Evolutionary conservation across 2,113 vertebrate genomes (phyloP).

Genomic region (Coregonus clupeaformis): DNA sequence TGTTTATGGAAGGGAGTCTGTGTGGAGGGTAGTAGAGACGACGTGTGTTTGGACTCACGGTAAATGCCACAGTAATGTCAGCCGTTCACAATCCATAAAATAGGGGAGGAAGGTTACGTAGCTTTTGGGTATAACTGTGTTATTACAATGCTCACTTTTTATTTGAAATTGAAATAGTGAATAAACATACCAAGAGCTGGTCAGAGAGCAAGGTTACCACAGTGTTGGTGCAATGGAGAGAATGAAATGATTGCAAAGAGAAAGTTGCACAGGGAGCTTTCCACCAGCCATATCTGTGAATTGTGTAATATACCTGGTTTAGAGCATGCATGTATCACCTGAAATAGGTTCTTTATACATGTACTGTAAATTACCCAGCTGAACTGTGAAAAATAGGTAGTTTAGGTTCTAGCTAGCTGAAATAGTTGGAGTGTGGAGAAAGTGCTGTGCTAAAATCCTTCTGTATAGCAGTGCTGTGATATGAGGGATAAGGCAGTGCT

Average conservation of each 20-base stretch:
- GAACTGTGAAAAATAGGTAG: not conserved
- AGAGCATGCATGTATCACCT: not conserved
- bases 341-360: not conserved
- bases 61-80: constrained; percentile 68
- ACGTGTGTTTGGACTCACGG: constrained; percentile 39
- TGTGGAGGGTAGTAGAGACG: constrained; percentile 16
- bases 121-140: not conserved
- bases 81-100: constrained; percentile 39
- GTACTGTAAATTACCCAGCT: not conserved
- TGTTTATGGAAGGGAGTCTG: constrained; percentile 42
- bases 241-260: not conserved
- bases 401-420: not conserved
- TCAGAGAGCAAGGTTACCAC: not conserved
- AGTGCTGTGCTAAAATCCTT: not conserved
- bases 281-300: not conserved
- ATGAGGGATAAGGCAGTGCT: not conserved
- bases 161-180: too few species aligned
- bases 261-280: not conserved
- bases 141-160: too few species aligned
- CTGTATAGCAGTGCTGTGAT: not conserved
- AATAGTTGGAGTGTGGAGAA: not conserved
- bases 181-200: not conserved
- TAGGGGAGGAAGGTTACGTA: constrained; percentile 2
- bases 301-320: not conserved
- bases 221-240: too few species aligned